Base-by-base conservation (phyloP, 2,113 vertebrate genomes). In the Cathartes aura region DNA sequence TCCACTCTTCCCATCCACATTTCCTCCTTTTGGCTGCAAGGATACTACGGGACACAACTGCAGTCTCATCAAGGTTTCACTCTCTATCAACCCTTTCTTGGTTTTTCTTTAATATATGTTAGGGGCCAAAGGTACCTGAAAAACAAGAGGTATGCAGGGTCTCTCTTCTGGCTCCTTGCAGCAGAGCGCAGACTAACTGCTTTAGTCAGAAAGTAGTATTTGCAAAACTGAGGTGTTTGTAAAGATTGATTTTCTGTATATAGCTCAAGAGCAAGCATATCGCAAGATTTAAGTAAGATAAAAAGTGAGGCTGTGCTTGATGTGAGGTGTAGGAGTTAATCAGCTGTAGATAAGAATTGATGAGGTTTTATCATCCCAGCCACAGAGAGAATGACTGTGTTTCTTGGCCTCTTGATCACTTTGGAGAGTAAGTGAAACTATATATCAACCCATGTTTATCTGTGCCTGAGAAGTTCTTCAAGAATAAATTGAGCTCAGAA, bases 271-370 rank as follows among this genome's bases (percentile, higher is more conserved):
- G 68, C 60, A 93, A 90, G 82, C 82, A 53, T 71, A 95, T 76
- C 83, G 53, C 45, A 47, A 94, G 95, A 94, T 93, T 97, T 93
- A 89, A 60, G 75, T 42, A 55, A 80, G 84, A 97, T 75, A 94
- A 97, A 78, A 96, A 93, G 60, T 67, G 81, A 80, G 62, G 20
- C 78, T 94, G 80, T 89, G 87, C 43, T 86, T 94, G 83, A 97
- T 90, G 73, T 70, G 59, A 75, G 70, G 81, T 71, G 60, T 95
- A 94, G 81, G 88, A 82, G 80, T 71, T 94, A 95, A 96, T 90
- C 81, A 95, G 94, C 47, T 59, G 88, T 34, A 96, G 93, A 95
- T 94, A 96, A 97, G 95, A 96, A 67, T 9, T 86, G 91, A 97
- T 83, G 94, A 96, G 68, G 74, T 94, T 91, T 92, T 91, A 80